Base-by-base conservation (phyloP, 37 sponge, comb jelly and placozoan genomes). In the Axinella damicornis region DNA sequence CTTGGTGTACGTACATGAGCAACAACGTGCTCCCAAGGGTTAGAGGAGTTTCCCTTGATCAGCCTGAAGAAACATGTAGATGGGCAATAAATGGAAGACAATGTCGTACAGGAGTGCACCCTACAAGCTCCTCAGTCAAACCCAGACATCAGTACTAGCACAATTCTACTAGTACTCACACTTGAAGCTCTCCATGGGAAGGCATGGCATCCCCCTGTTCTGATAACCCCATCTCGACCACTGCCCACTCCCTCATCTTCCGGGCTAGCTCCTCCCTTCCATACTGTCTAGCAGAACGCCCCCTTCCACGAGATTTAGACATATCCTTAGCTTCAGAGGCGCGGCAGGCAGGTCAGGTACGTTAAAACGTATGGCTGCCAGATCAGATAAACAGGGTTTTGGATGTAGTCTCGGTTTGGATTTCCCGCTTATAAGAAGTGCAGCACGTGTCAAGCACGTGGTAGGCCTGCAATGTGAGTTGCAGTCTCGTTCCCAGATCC, bases 111-210 rank as follows among this genome's bases (percentile, higher is more conserved):
- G 46, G 46, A 46, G 9, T 46, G 46, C 9, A 46, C 46, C 46
- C 46, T 46, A 46, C 46, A 46, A 12, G n/a, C 9, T 12, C 46
- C 9, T 12, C 46, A 46, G 46, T 46, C 9, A 9, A 9, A 46
- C 46, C 46, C n/a, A 12, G 46, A 46, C 46, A 46, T 46, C 9
- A 46, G 24, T 52, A 24, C 55, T 0, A 0, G n/a, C 17, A 25
- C 33, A 33, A 57, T 57, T 57, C 24, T 35, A 20, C 76, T 56
- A 55, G 58, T 35, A 22, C 63, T 73, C 52, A 75, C 84, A 66
- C 25, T 52, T 84, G 58, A 12, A 84, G 67, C 1, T 84, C 84
- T 21, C 64, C 76, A 2, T 52, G 35, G n/a, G 55, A 52, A 0
- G 74, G 76, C 12, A 74, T 9, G 17, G 39, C 17, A 22, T 84